Conservation (phyloP, 1,140 invertebrate genomes). For the Papilio dardanus region DNA sequence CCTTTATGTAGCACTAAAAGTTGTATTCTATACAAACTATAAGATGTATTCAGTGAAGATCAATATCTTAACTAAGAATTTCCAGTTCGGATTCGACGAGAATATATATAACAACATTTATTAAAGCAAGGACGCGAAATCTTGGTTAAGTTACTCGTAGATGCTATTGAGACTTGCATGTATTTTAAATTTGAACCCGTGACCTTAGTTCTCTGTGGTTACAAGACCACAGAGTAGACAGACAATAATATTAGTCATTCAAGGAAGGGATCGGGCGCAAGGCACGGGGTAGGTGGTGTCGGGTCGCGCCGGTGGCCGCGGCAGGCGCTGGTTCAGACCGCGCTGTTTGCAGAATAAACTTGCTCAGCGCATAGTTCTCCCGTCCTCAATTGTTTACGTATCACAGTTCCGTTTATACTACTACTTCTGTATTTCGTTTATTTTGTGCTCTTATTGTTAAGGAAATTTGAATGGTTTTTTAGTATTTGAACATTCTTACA, state of each 20-base stretch:
- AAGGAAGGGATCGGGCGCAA: conserved; percentile 49
- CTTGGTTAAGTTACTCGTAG: too few species aligned
- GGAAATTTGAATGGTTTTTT: not conserved
- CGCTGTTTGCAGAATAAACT: conserved; percentile 69
- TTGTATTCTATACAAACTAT: not conserved
- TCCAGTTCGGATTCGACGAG: too few species aligned
- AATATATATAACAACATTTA: too few species aligned
- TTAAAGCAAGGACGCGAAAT: too few species aligned
- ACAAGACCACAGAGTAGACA: conserved; percentile 34
- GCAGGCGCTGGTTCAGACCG: conserved; percentile 44
- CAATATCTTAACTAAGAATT: too few species aligned
- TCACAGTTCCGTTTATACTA: conserved; percentile 55
- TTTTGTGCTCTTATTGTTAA: conserved; percentile 24
- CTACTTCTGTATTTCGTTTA: conserved; percentile 57
- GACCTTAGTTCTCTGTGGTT: not conserved
- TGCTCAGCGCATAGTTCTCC: conserved; percentile 57
- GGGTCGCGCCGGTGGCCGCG: conserved; percentile 42
- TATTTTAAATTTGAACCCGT: not conserved
- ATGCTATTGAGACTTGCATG: not conserved
- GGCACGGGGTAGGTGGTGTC: not conserved
- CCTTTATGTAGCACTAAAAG: not conserved
- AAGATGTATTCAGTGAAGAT: not conserved
- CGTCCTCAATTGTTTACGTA: conserved; percentile 66
- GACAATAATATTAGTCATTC: conserved; percentile 69
- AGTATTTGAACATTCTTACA: not conserved